Conservation (phyloP, 2,888 invertebrate genomes). For the Pimpla rufipes region DNA sequence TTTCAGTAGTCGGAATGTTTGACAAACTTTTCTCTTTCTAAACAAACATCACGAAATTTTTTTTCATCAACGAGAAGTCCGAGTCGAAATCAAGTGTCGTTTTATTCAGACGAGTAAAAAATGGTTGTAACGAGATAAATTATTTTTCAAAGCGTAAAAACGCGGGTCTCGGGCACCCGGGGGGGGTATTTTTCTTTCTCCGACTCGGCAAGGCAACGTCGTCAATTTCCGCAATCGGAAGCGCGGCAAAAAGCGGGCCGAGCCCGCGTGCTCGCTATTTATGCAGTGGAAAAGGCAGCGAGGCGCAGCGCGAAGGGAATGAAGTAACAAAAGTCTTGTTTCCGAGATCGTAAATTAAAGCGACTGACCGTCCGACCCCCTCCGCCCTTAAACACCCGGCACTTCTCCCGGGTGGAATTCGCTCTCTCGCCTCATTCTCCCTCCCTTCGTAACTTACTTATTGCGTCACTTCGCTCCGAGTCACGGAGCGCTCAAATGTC, state of each 20-base stretch:
- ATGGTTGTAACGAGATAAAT: not conserved
- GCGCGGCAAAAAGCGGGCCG: too few species aligned
- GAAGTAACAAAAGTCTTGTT: slow-evolving; percentile 31
- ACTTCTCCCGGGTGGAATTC: slow-evolving; percentile 20
- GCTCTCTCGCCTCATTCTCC: slow-evolving; percentile 25
- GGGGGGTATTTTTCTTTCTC: not conserved
- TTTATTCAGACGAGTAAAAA: too few species aligned
- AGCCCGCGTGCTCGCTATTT: not conserved
- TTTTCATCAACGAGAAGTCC: too few species aligned
- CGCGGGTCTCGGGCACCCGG: not conserved
- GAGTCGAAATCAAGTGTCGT: too few species aligned
- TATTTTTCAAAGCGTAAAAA: not conserved
- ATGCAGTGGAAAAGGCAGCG: not conserved
- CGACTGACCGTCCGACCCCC: slow-evolving; percentile 11
- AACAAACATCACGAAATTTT: too few species aligned
- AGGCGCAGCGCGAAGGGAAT: not conserved
- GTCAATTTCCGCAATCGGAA: not conserved
- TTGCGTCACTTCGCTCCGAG: slow-evolving; percentile 22
- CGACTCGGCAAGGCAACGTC: not conserved
- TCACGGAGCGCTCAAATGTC: slow-evolving; percentile 7
- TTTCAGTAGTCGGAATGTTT: too few species aligned
- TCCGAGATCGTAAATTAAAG: slow-evolving; percentile 35
- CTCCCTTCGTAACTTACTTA: slow-evolving; percentile 38
- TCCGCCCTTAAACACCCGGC: slow-evolving; percentile 6
- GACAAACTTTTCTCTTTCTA: too few species aligned